A percentile compares a stretch with the other conserved stretches of the same genome.
These are phyloP conservation scores for Lagopus leucura DNA, from an alignment of 2,113 vertebrate species.

Conservation along the genomic window DNA sequence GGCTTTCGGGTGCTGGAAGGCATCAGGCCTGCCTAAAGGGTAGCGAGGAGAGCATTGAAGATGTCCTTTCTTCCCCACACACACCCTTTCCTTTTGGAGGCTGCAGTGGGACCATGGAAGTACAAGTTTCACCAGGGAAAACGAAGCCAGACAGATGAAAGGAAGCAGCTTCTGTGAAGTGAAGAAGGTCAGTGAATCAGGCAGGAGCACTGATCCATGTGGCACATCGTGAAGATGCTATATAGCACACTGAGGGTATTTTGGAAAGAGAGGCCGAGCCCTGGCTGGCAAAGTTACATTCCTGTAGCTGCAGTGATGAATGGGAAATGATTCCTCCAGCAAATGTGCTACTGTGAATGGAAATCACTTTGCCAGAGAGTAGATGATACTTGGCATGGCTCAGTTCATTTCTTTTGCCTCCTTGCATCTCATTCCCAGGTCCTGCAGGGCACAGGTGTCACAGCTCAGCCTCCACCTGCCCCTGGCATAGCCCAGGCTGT, in stretches of 20 bases:
- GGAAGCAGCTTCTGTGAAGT: background rate
- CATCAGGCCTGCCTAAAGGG: background rate
- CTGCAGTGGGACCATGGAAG: background rate
- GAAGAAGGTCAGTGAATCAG: background rate
- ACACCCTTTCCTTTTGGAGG: background rate
- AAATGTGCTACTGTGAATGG: background rate
- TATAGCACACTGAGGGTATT: background rate
- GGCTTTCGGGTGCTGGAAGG: background rate
- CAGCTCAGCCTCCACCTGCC: background rate
- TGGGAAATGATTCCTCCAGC: slow-evolving; percentile 9
- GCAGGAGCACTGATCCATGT: background rate
- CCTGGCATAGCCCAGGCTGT: rapidly evolving
- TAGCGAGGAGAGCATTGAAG: background rate
- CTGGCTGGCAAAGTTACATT: background rate
- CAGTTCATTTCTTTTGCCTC: background rate
- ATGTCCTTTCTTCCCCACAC: background rate
- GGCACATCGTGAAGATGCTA: background rate
- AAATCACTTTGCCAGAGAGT: slow-evolving; percentile 10
- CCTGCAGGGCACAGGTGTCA: background rate
- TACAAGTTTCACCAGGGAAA: background rate
- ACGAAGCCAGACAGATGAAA: background rate
- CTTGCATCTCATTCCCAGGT: background rate
- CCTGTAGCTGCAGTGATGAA: slow-evolving; percentile 11
- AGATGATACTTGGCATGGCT: background rate
- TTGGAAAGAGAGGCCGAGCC: background rate